These are phyloP conservation scores for Mesopsocus fuscifrons DNA, from an alignment of 2,888 invertebrate species.

Conservation along the genomic window DNA sequence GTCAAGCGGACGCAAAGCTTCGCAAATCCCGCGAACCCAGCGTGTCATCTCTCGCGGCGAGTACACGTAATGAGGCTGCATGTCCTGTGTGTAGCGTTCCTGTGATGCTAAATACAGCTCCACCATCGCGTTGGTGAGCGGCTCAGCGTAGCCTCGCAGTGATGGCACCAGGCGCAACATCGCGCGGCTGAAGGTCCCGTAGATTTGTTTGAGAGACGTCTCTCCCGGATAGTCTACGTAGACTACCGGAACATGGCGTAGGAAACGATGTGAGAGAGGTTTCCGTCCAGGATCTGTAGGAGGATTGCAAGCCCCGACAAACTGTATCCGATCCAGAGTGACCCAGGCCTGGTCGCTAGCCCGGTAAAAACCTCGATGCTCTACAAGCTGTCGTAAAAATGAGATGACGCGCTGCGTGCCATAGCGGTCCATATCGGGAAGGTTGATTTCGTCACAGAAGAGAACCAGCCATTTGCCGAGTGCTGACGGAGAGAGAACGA, in stretches of 20 bases:
- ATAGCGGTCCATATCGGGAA: conserved; percentile 97
- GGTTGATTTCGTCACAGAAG: conserved; percentile 99
- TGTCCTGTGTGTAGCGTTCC: conserved; percentile 96
- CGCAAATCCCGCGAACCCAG: conserved; percentile 98
- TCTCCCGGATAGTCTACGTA: conserved; percentile 99
- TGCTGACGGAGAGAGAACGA: conserved; percentile 86
- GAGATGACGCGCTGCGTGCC: conserved; percentile 98
- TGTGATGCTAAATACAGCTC: conserved; percentile 93
- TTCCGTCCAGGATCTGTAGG: conserved; percentile 98
- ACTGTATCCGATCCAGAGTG: conserved; percentile 90
- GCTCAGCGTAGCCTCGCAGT: conserved; percentile 83
- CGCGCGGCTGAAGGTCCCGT: conserved; percentile 95
- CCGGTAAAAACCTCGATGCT: conserved; percentile 83
- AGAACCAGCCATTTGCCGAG: conserved; percentile 95
- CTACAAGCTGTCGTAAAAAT: conserved; percentile 91
- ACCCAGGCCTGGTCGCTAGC: conserved; percentile 89
- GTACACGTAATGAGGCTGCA: conserved; percentile 99
- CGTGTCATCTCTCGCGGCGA: conserved; percentile 97
- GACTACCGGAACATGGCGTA: conserved; percentile 93
- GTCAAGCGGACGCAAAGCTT: conserved; percentile 91
- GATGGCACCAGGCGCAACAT: conserved; percentile 91
- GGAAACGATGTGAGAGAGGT: conserved; percentile 72
- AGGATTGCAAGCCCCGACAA: conserved; percentile 99
- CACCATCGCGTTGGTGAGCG: conserved; percentile 97
- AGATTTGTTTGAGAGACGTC: conserved; percentile 93